Conservation (phyloP, 2,888 invertebrate species). For the Herminia tarsipennalis region DNA sequence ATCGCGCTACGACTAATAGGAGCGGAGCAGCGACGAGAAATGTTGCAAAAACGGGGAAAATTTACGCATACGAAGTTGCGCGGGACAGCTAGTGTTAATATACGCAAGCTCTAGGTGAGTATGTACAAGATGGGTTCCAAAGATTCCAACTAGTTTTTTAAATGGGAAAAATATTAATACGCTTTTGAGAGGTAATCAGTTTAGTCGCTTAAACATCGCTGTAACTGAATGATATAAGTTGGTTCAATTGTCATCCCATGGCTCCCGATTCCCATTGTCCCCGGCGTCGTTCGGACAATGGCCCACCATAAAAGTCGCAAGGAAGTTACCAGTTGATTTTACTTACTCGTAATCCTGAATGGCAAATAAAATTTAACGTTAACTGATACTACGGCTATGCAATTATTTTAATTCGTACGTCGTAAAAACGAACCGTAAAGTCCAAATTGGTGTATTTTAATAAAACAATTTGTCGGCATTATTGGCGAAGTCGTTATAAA, state of each 20-base stretch:
- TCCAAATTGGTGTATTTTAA: conserved; percentile 14
- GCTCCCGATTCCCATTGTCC: neutral
- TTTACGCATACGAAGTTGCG: no score
- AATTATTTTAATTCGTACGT: conserved; percentile 13
- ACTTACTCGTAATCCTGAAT: conserved; percentile 3
- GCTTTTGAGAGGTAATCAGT: no score
- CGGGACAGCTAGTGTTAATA: no score
- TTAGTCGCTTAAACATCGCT: no score
- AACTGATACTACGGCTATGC: neutral
- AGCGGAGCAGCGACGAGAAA: no score
- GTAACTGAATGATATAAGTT: no score
- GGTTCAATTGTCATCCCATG: neutral
- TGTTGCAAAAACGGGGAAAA: no score
- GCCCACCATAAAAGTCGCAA: conserved; percentile 2
- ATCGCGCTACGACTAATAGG: no score
- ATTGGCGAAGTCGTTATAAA: conserved; percentile 2
- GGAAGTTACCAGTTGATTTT: conserved; percentile 4
- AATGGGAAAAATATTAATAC: no score
- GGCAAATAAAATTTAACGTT: conserved; percentile 4
- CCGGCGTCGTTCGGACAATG: neutral
- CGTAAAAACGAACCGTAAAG: conserved; percentile 3
- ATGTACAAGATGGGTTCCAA: no score
- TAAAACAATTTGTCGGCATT: conserved; percentile 9
- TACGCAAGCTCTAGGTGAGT: no score
- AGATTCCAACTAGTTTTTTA: no score